These are phyloP conservation scores for Emydocephalus ijimae DNA, from an alignment of 2,113 vertebrate genomes.

Conservation along the genomic window DNA sequence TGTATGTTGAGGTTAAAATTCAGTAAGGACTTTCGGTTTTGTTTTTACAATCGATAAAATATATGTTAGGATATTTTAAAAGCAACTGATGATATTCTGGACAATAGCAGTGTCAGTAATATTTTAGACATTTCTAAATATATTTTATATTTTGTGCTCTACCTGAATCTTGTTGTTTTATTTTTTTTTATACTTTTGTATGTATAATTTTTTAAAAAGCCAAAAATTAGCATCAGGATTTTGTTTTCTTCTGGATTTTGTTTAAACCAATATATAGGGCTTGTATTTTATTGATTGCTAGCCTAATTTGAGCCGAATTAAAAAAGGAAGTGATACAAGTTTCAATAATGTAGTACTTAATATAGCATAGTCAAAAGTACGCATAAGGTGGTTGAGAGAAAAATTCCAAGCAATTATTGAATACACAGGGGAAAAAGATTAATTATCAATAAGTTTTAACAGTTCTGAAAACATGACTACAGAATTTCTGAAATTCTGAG, in stretches of 20 bases:
- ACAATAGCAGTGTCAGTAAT: not conserved
- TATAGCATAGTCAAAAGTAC: not conserved
- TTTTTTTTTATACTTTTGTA: not conserved
- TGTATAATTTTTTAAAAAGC: not conserved
- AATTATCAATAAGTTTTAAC: not conserved
- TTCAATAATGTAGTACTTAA: not conserved
- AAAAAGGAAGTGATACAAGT: not conserved
- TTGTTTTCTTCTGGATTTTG: not conserved
- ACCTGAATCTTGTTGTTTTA: not conserved
- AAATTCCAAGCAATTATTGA: not conserved
- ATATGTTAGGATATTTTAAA: not conserved
- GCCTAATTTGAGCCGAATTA: not conserved
- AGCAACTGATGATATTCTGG: not conserved
- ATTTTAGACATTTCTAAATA: not conserved
- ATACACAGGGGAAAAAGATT: not conserved
- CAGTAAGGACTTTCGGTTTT: not conserved
- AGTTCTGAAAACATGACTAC: not conserved
- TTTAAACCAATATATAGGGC: not conserved
- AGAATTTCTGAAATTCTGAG: not conserved
- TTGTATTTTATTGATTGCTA: not conserved
- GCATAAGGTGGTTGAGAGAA: not conserved
- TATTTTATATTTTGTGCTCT: not conserved
- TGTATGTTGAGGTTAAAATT: not conserved
- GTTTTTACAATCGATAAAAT: not conserved
- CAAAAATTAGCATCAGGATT: not conserved